Conservation (phyloP, 2,888 invertebrate species). For the Cheilosia scutellata region DNA sequence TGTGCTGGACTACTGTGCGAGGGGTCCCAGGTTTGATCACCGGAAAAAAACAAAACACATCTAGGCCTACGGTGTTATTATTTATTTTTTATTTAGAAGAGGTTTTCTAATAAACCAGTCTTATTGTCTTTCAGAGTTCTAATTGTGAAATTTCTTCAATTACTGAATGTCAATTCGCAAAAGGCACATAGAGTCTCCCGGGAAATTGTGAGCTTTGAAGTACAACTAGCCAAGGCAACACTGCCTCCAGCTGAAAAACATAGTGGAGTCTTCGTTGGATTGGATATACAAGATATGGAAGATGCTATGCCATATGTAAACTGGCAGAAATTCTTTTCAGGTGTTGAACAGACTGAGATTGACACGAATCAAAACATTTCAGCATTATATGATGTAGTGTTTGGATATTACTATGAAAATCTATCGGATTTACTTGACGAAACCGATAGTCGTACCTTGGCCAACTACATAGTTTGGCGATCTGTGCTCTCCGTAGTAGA, state of each 20-base stretch:
- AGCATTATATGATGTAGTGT: slow-evolving; percentile 85
- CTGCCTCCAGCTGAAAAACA: slow-evolving; percentile 44
- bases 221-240: slow-evolving; percentile 74
- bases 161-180: slow-evolving; percentile 55
- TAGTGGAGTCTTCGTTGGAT: slow-evolving; percentile 20
- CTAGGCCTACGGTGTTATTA: too few species aligned
- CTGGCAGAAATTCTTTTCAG: slow-evolving; percentile 70
- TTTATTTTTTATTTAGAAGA: too few species aligned
- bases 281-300: slow-evolving; percentile 36
- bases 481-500: slow-evolving; percentile 40
- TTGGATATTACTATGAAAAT: slow-evolving; percentile 79
- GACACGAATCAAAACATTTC: slow-evolving; percentile 81
- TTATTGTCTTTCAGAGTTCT: slow-evolving; percentile 82
- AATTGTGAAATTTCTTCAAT: slow-evolving; percentile 43
- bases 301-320: slow-evolving; percentile 55
- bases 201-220: slow-evolving; percentile 77
- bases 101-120: too few species aligned
- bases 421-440: slow-evolving; percentile 53
- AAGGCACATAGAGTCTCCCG: slow-evolving; percentile 56
- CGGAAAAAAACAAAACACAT: too few species aligned
- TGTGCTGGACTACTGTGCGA: too few species aligned
- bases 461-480: slow-evolving; percentile 76
- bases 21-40: too few species aligned
- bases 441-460: slow-evolving; percentile 56
- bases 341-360: slow-evolving; percentile 19